phyloP scores from a whole-genome alignment of 37 sponge, comb jelly and placozoan genomes.

The Axinella damicornis region DNA sequence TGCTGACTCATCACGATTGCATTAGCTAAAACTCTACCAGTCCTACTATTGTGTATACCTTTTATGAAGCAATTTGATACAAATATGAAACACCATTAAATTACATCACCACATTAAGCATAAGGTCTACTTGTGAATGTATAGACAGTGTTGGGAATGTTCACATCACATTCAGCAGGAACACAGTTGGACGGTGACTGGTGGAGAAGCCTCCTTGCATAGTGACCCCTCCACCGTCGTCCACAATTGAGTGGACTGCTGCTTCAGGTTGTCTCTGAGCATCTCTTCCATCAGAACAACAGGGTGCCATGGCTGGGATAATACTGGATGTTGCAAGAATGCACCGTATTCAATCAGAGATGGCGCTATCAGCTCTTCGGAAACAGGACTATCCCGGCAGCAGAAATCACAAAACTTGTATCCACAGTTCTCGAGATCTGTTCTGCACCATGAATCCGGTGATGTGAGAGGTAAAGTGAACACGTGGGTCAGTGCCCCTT shows the following conservation, averaged over 20 bases:
- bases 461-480: constrained; percentile 51
- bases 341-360: background rate
- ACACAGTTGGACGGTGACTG: background rate
- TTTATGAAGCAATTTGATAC: too few species aligned
- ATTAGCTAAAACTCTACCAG: too few species aligned
- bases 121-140: background rate
- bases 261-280: constrained; percentile 2
- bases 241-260: background rate
- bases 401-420: background rate
- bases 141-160: background rate
- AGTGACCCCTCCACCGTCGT: background rate
- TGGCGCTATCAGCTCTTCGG: too few species aligned
- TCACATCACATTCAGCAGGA: background rate
- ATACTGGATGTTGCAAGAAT: background rate
- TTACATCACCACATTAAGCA: too few species aligned
- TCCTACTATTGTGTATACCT: too few species aligned
- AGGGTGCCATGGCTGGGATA: constrained; percentile 41
- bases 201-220: background rate
- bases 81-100: too few species aligned
- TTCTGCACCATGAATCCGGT: background rate
- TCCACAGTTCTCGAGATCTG: background rate
- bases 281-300: constrained; percentile 1
- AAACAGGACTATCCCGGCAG: background rate
- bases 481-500: constrained; percentile 63
- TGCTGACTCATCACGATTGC: too few species aligned